phyloP scores from a whole-genome alignment of 2,113 vertebrate species.

The Artemisiospiza belli region DNA sequence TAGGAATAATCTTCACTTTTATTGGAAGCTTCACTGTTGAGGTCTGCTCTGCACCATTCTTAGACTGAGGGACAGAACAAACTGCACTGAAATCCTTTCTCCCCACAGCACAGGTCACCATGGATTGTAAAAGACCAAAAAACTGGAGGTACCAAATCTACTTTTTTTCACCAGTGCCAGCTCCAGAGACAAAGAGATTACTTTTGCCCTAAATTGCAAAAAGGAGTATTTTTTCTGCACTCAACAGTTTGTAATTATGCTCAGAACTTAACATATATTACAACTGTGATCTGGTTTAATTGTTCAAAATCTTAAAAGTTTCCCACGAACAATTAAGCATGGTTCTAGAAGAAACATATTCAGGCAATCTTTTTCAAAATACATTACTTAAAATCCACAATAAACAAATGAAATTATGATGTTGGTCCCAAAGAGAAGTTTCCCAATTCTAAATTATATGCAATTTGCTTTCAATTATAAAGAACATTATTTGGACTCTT shows the following conservation, averaged over 20 bases:
- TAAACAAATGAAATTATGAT: background rate
- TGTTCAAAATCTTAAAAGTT: background rate
- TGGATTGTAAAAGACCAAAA: background rate
- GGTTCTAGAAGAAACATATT: background rate
- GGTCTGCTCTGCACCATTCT: constrained; percentile 86
- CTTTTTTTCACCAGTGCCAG: background rate
- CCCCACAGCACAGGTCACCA: background rate
- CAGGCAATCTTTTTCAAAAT: background rate
- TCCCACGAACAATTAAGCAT: background rate
- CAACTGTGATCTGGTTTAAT: background rate
- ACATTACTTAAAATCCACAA: background rate
- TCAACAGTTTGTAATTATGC: background rate
- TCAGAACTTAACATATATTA: background rate
- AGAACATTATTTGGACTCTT: background rate
- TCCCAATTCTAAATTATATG: background rate
- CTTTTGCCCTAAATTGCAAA: background rate
- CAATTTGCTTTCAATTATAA: background rate
- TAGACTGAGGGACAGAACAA: constrained; percentile 76
- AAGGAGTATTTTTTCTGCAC: background rate
- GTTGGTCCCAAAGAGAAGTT: background rate
- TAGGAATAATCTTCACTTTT: constrained; percentile 96
- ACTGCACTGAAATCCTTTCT: background rate
- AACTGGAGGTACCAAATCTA: background rate
- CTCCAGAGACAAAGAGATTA: background rate
- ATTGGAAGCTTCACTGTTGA: constrained; percentile 94